These are phyloP conservation scores for Prolemur simus DNA, from an alignment of 2,113 vertebrate genomes.

Conservation along the genomic window DNA sequence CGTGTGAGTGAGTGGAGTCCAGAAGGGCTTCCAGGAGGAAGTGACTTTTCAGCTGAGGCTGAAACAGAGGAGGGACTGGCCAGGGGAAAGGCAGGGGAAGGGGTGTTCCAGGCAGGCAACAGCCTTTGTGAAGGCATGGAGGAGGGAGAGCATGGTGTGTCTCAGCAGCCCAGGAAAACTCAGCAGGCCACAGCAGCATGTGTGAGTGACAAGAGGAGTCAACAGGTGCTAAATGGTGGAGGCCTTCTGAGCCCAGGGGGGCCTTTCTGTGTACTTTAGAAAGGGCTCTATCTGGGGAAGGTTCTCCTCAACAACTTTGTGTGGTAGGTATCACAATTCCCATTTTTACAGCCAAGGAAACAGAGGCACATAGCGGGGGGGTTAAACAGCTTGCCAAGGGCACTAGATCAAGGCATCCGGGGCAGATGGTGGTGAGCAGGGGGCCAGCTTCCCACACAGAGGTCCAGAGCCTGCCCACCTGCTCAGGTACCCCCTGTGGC, in stretches of 20 bases:
- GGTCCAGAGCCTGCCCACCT: neutral
- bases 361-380: neutral
- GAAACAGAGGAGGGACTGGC: neutral
- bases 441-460: neutral
- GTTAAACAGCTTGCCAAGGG: neutral
- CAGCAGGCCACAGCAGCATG: fast-evolving
- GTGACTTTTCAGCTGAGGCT: neutral
- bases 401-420: neutral
- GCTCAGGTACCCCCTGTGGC: fast-evolving
- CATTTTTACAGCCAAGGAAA: neutral
- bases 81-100: neutral
- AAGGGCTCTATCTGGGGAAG: neutral
- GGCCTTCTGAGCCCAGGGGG: no score
- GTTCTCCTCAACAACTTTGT: neutral
- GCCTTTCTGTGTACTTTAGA: neutral
- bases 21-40: neutral
- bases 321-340: neutral
- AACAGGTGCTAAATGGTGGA: neutral
- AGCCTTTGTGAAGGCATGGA: neutral
- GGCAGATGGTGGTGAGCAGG: neutral
- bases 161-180: neutral
- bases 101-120: fast-evolving
- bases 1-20: neutral
- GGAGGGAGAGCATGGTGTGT: neutral
- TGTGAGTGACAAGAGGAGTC: fast-evolving